phyloP scores from a whole-genome alignment of 2,888 invertebrate species.

The Hirtodrosophila trivittata region DNA sequence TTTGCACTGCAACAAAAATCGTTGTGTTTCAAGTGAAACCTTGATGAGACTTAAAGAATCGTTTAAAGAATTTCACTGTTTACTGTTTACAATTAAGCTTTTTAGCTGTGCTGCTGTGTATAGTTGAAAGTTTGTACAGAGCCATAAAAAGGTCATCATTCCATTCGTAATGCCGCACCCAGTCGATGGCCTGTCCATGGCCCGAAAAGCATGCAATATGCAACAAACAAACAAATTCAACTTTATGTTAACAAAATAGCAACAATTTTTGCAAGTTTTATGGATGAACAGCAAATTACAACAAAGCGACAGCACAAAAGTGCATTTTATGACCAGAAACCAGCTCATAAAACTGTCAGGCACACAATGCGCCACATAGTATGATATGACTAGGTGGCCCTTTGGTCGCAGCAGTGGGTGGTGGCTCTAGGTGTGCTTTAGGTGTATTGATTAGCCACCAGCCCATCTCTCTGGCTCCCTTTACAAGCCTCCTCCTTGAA shows the following conservation, averaged over 20 bases:
- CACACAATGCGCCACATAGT: slow-evolving; percentile 27
- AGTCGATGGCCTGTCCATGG: too few species aligned
- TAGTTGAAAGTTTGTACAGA: too few species aligned
- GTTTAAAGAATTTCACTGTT: too few species aligned
- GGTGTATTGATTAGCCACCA: slow-evolving; percentile 50
- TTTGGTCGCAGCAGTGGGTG: slow-evolving; percentile 2
- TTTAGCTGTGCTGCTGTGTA: too few species aligned
- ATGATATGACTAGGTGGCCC: neutral
- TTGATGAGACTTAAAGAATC: too few species aligned
- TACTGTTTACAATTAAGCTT: too few species aligned
- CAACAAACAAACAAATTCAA: slow-evolving; percentile 32
- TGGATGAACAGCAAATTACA: slow-evolving; percentile 52
- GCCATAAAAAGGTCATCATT: too few species aligned
- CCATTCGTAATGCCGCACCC: too few species aligned
- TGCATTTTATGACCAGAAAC: slow-evolving; percentile 49
- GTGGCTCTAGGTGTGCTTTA: slow-evolving; percentile 14
- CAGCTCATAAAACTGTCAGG: slow-evolving; percentile 56
- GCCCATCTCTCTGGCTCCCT: too few species aligned
- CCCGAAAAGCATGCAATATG: slow-evolving; percentile 32
- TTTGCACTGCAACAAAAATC: too few species aligned
- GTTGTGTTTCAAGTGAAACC: too few species aligned
- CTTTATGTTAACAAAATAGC: slow-evolving; percentile 38
- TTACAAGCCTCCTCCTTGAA: too few species aligned
- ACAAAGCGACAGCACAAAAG: slow-evolving; percentile 34
- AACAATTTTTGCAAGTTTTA: slow-evolving; percentile 56